These are phyloP conservation scores for Hystrix brachyura DNA, from an alignment of 2,113 vertebrate species.

Conservation along the genomic window DNA sequence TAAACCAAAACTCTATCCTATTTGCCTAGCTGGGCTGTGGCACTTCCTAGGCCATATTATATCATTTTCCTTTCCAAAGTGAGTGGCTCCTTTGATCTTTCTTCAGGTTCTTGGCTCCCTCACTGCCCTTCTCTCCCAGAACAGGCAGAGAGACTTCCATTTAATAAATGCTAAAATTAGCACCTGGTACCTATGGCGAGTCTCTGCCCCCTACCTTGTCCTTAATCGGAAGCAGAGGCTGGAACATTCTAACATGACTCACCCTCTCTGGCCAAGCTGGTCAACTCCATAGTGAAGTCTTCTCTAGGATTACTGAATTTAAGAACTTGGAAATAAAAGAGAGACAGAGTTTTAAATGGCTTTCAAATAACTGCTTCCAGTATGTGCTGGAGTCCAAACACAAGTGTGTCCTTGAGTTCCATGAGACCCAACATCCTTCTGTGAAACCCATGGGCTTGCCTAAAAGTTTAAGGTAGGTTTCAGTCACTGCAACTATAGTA, in stretches of 20 bases:
- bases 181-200: background rate
- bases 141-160: background rate
- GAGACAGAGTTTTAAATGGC: background rate
- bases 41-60: too few species aligned
- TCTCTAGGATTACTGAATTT: background rate
- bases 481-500: background rate
- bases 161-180: background rate
- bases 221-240: background rate
- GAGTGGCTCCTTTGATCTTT: background rate
- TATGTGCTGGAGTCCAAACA: background rate
- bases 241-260: background rate
- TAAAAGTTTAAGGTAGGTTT: background rate
- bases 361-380: background rate
- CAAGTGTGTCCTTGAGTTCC: background rate
- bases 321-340: conserved; percentile 22
- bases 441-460: background rate
- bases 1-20: background rate
- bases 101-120: background rate
- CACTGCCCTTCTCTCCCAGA: background rate
- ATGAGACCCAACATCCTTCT: background rate
- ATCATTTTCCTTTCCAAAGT: background rate
- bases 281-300: background rate
- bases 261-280: background rate
- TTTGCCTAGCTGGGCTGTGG: background rate
- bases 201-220: background rate